Percentiles rank a stretch among this genome's conserved stretches.
These are phyloP conservation scores for Perca fluviatilis DNA, from an alignment of 2,113 vertebrate genomes.

Conservation along the genomic window DNA sequence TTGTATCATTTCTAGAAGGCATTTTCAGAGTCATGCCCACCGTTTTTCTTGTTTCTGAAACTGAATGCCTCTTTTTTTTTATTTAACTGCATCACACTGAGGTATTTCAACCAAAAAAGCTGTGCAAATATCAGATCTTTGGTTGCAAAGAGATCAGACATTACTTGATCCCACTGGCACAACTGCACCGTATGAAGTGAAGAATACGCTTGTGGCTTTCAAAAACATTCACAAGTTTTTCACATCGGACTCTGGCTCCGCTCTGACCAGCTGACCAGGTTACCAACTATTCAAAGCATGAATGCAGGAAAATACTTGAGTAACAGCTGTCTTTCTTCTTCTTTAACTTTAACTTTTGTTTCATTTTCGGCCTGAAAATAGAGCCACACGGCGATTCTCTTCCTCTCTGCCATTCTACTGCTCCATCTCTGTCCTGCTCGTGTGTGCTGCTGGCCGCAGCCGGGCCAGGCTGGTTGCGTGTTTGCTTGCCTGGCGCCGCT, in stretches of 20 bases:
- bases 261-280: background rate
- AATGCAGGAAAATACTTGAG: constrained; percentile 50
- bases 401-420: too few relatives aligned
- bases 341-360: constrained; percentile 4
- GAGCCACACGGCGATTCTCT: too few relatives aligned
- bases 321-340: constrained; percentile 19
- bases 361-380: too few relatives aligned
- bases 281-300: constrained; percentile 12
- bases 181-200: background rate
- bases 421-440: too few relatives aligned
- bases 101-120: background rate
- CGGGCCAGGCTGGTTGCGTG: too few relatives aligned
- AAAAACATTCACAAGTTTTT: background rate
- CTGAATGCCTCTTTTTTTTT: background rate
- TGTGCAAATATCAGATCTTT: background rate
- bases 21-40: background rate
- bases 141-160: background rate
- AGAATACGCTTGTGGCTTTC: background rate
- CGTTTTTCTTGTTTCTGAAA: background rate
- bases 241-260: background rate
- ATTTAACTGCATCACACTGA: background rate
- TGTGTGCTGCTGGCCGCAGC: too few relatives aligned
- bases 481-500: too few relatives aligned
- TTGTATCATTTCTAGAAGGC: constrained; percentile 12
- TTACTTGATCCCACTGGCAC: background rate